Percentiles rank a stretch among this genome's conserved stretches.
phyloP scores from a whole-genome alignment of 2,113 vertebrate species.

The Periophthalmodon schlosseri region DNA sequence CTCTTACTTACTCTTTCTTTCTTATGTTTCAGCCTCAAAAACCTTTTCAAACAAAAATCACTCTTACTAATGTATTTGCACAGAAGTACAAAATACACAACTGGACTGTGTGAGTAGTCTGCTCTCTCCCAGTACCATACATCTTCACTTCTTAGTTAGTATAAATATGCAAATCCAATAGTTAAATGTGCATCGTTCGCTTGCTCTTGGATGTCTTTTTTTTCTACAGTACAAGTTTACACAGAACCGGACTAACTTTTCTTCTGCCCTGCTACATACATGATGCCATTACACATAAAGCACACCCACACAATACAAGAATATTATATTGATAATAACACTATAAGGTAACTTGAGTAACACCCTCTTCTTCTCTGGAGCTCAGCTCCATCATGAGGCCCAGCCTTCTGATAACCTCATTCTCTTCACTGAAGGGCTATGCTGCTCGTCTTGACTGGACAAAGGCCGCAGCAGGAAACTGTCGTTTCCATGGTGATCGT shows the following conservation, averaged over 20 bases:
- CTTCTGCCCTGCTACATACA: conserved; percentile 28
- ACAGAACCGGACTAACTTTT: background rate
- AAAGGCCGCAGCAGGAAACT: conserved; percentile 88
- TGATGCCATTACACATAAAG: conserved; percentile 85
- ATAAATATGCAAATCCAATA: conserved; percentile 35
- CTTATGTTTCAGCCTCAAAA: conserved; percentile 1
- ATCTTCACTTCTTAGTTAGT: conserved; percentile 66
- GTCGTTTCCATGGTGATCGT: conserved; percentile 80
- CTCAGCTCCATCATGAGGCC: conserved; percentile 86
- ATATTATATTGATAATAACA: conserved; percentile 77
- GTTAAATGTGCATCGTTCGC: conserved; percentile 21
- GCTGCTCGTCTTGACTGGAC: conserved; percentile 85
- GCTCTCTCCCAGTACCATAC: conserved; percentile 38
- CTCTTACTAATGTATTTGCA: conserved; percentile 75
- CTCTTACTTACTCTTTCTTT: conserved; percentile 17
- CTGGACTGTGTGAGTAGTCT: conserved; percentile 44
- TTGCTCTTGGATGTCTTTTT: background rate
- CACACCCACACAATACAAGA: conserved; percentile 90
- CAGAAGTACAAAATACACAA: conserved; percentile 38
- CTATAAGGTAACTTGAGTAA: conserved; percentile 63
- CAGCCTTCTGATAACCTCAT: conserved; percentile 95
- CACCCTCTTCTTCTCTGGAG: conserved; percentile 11
- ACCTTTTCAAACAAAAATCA: conserved; percentile 1
- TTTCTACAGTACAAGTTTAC: conserved; percentile 21
- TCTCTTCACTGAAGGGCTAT: conserved; percentile 94